Base-by-base conservation (phyloP, 2,888 invertebrate species). In the Campoplex capitator region DNA sequence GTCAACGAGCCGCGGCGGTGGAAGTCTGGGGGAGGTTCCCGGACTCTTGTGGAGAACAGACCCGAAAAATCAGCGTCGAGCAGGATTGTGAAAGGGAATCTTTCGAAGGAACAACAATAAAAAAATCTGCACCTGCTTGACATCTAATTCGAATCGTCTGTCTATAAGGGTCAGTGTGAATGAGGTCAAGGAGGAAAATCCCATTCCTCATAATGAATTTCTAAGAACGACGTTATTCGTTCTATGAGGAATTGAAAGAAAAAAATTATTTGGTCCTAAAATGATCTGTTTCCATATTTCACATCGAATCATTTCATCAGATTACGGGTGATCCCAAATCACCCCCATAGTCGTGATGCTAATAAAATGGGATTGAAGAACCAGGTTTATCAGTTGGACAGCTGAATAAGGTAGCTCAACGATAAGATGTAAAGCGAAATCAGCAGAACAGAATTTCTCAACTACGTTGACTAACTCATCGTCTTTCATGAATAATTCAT, bases 401-500 rank as follows among this genome's bases (percentile, higher is more conserved):
- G 23, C n/a, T 48, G n/a, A 65, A 76, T 70, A 67, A 80, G 62
- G 56, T 28, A 65, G 71, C 51, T 23, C 38, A 42, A 45, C 35
- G 35, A 48, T 35, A 45, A 65, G 32, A 75, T 75, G 77, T 84
- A 48, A 84, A 67, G 62, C 45, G 70, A 84, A 87, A 84, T 87
- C 84, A 78, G 84, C 81, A 78, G 77, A 51, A 70, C 58, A 74
- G 68, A 45, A 58, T 74, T 84, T 84, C 42, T 45, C 58, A 45
- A 80, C 71, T 56, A 67, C 65, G 18, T 80, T 73, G 62, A 58
- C 76, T 73, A 73, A 73, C 83, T 76, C 75, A 78, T 70, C 78
- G 62, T 67, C 68, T 76, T 84, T 78, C 62, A 84, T 82, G 84
- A 87, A 87, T 87, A 81, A 81, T 87, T 85, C 83, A 85, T 54